phyloP scores from a whole-genome alignment of 2,113 vertebrate species.

The Megaleporinus macrocephalus region DNA sequence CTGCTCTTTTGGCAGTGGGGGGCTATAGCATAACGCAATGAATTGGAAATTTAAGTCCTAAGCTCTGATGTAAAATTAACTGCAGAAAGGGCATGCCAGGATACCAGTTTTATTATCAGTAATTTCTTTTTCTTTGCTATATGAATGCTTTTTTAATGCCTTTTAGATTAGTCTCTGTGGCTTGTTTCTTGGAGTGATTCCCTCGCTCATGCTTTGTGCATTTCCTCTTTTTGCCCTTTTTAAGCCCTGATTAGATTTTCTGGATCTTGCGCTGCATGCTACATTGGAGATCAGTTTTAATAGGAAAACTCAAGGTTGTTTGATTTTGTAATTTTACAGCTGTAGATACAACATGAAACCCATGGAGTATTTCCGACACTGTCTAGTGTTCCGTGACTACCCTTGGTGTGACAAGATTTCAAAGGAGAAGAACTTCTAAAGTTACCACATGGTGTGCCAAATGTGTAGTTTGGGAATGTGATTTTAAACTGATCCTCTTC shows the following conservation, averaged over 20 bases:
- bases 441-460: neutral
- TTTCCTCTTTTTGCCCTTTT: neutral
- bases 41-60: slow-evolving; percentile 29
- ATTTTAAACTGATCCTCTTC: neutral
- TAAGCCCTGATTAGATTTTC: slow-evolving; percentile 1
- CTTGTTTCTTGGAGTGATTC: neutral
- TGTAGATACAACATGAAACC: slow-evolving; percentile 6
- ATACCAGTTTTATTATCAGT: slow-evolving; percentile 20
- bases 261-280: neutral
- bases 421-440: neutral
- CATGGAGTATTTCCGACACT: neutral
- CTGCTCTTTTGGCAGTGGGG: slow-evolving; percentile 42
- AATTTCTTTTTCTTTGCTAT: slow-evolving; percentile 25
- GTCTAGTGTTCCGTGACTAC: neutral
- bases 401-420: neutral
- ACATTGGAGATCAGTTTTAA: neutral
- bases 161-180: neutral
- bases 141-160: neutral
- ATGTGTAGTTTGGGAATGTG: neutral
- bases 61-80: slow-evolving; percentile 43
- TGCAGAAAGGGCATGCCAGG: slow-evolving; percentile 14
- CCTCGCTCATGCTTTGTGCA: neutral
- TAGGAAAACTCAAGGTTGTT: slow-evolving; percentile 9
- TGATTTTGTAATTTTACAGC: slow-evolving; percentile 9
- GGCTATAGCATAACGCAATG: slow-evolving; percentile 9